Evolutionary conservation across 1,140 invertebrate species (phyloP).

Genomic region (Drosophila sulfurigaster): DNA sequence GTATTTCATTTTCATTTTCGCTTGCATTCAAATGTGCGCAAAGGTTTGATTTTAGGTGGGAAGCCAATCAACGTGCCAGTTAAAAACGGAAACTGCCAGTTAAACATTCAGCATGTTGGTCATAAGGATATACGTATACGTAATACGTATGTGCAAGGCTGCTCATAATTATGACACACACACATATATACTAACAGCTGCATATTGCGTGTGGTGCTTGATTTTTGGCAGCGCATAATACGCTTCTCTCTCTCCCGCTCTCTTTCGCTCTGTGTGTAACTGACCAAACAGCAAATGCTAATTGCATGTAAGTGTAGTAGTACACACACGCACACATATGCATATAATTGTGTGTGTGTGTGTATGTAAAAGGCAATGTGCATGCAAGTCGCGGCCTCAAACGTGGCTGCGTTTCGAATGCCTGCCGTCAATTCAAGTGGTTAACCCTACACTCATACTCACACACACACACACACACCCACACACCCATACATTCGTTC

Average conservation of each 20-base stretch:
- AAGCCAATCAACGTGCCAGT: constrained; percentile 14
- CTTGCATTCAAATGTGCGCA: not conserved
- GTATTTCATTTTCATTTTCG: not conserved
- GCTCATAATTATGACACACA: constrained; percentile 8
- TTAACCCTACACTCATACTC: not conserved
- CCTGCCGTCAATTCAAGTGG: not conserved
- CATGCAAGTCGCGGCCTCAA: constrained; percentile 43
- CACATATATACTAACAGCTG: constrained; percentile 3
- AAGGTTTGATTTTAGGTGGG: not conserved
- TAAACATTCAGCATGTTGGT: constrained; percentile 9
- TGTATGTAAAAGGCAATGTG: constrained; percentile 21
- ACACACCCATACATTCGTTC: constrained; percentile 42
- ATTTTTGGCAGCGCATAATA: constrained; percentile 71
- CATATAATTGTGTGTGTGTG: constrained; percentile 24
- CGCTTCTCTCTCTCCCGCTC: not conserved
- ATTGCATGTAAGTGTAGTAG: constrained; percentile 68
- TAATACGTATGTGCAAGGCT: constrained; percentile 18
- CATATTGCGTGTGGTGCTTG: constrained; percentile 60
- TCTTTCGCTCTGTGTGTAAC: constrained; percentile 34
- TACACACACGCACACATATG: constrained; percentile 7
- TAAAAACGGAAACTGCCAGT: constrained; percentile 9
- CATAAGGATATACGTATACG: constrained; percentile 23
- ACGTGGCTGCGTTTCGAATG: constrained; percentile 12
- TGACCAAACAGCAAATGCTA: constrained; percentile 73
- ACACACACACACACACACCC: not conserved